phyloP scores from a whole-genome alignment of 92 coral and sea anemone genomes.

The Parazoanthus atlanticus region DNA sequence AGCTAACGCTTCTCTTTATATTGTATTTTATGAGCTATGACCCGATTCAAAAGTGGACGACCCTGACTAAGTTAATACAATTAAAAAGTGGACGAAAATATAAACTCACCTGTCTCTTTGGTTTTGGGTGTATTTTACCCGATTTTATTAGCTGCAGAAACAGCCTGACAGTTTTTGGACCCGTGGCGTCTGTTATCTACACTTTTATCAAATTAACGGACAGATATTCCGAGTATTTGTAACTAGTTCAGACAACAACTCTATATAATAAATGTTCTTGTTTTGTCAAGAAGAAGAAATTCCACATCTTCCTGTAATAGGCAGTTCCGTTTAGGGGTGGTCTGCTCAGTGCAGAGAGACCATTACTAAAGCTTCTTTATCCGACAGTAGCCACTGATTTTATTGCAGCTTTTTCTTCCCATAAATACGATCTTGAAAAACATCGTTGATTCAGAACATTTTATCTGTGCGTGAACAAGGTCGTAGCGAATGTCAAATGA shows the following conservation, averaged over 20 bases:
- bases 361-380: neutral
- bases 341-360: neutral
- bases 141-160: conserved; percentile 13
- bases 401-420: conserved; percentile 13
- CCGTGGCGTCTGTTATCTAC: conserved; percentile 25
- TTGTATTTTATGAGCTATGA: neutral
- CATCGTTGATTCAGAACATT: neutral
- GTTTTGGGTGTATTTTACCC: neutral
- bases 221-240: conserved; percentile 20
- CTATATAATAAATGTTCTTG: conserved; percentile 8
- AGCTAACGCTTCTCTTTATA: neutral
- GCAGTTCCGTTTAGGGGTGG: neutral
- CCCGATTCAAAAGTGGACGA: neutral
- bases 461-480: conserved; percentile 14
- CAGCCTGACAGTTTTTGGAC: conserved; percentile 19
- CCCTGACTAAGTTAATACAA: neutral
- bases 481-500: conserved; percentile 15
- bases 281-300: conserved; percentile 6
- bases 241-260: conserved; percentile 1
- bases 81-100: neutral
- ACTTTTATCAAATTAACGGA: conserved; percentile 8
- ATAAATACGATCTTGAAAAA: neutral
- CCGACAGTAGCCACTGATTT: neutral
- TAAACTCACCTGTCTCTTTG: neutral
- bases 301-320: conserved; percentile 6